A percentile compares a stretch with the other conserved stretches of the same genome.
These are phyloP conservation scores for Acrossocheilus wenchowensis DNA, from an alignment of 2,797 vertebrate species.

Conservation along the genomic window DNA sequence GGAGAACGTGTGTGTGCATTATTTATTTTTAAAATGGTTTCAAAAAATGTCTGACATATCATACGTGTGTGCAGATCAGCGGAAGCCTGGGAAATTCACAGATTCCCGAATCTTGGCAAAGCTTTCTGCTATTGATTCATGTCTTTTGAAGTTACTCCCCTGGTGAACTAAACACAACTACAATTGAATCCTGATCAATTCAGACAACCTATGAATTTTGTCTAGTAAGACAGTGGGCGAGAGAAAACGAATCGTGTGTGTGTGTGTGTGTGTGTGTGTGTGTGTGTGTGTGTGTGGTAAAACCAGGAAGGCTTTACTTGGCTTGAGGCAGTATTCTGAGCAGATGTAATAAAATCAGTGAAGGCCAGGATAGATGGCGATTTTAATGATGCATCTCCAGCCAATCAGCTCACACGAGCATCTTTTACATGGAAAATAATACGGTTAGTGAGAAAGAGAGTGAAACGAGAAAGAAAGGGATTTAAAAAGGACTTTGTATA, in stretches of 20 bases:
- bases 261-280: neutral
- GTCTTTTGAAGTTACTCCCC: constrained; percentile 64
- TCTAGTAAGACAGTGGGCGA: neutral
- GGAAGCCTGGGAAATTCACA: constrained; percentile 59
- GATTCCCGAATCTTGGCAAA: constrained; percentile 59
- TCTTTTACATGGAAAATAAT: constrained; percentile 36
- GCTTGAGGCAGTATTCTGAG: constrained; percentile 55
- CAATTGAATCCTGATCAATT: constrained; percentile 46
- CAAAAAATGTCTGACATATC: constrained; percentile 6
- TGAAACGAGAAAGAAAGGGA: constrained; percentile 31
- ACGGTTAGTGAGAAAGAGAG: constrained; percentile 44
- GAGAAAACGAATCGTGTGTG: neutral
- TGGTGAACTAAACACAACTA: constrained; percentile 72
- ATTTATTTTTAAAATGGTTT: neutral
- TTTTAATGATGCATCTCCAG: constrained; percentile 55
- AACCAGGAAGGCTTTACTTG: constrained; percentile 63
- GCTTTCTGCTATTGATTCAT: constrained; percentile 69
- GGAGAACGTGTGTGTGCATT: neutral
- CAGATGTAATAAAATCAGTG: constrained; percentile 63
- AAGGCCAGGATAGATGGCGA: constrained; percentile 57
- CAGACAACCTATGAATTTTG: constrained; percentile 25
- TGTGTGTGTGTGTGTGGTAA: neutral
- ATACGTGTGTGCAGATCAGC: constrained; percentile 6
- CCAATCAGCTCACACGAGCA: constrained; percentile 55
- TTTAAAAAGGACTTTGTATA: neutral